phyloP scores from a whole-genome alignment of 2,113 vertebrate genomes.

The Nycticorax nycticorax region DNA sequence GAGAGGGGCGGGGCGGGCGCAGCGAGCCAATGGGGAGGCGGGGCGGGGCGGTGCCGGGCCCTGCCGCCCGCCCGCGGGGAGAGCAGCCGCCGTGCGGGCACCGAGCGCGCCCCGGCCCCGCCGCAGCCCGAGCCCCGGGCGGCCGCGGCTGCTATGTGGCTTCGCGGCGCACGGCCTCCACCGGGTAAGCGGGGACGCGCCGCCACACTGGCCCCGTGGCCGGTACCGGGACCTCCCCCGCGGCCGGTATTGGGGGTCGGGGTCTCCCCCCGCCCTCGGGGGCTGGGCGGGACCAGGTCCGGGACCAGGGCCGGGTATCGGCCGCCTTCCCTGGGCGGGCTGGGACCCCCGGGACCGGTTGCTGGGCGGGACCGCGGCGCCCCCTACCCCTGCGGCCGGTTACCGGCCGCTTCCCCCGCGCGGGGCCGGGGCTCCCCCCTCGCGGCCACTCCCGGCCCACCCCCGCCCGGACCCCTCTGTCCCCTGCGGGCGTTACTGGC shows the following conservation, averaged over 20 bases:
- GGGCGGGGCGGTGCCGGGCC: not conserved
- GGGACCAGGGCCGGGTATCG: not conserved
- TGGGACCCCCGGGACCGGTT: not conserved
- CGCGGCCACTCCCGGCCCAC: not conserved
- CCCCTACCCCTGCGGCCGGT: not conserved
- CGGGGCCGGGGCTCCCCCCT: not conserved
- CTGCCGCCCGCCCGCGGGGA: not conserved
- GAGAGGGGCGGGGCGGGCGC: accelerated
- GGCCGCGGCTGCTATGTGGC: constrained; percentile 17
- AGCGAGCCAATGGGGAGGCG: not conserved
- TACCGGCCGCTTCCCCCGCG: not conserved
- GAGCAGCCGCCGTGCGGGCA: not conserved
- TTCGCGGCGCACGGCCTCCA: constrained; percentile 6
- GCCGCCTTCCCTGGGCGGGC: not conserved
- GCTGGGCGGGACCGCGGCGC: not conserved
- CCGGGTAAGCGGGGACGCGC: not conserved
- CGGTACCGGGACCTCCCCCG: not conserved
- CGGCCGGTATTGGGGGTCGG: not conserved
- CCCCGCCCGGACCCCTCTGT: not conserved
- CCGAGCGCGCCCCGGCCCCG: not conserved
- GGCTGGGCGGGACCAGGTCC: not conserved
- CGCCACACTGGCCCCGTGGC: not conserved
- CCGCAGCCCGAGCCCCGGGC: constrained; percentile 15
- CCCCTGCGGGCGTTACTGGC: not conserved
- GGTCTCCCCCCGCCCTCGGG: not conserved